Evolutionary conservation across 2,113 vertebrate species (phyloP), one percentile per base, ranked within the genome.

Genomic region (Vimba vimba): DNA sequence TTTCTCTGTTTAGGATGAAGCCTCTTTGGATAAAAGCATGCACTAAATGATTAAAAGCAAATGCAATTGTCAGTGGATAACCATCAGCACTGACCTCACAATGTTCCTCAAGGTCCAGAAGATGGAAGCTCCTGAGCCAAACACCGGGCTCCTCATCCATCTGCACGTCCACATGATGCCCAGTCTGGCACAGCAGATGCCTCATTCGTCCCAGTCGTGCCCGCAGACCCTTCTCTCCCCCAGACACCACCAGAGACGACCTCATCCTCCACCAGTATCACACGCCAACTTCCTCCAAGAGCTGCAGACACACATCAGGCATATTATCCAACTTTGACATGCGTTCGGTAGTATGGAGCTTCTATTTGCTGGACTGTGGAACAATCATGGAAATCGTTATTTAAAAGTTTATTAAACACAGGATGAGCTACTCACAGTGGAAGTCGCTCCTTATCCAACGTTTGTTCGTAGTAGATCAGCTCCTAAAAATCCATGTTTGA

Each of bases 81-180:
- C 12, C 47, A 45, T 47, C 74, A 57, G 25, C 12, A 36, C 93
- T 92, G 69, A 95, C 94, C 89, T 93, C 87, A 84, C 10, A 47
- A 21, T 81, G 82, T 23, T 88, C 84, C 8, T 93, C 92, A 0
- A 89, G 88, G 85, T 93, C 92, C 86, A 94, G 69, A 17, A 86
- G 27, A 81, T 94, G 92, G 89, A 95, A 95, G 89, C 93, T 90
- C 27, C 90, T 92, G n/a, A 95, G 93, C 91, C 93, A 94, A 64
- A 95, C 90, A 1, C 93, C 91, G 0, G 91, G 90, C 83, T 93
- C 90, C 1, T 81, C 89, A 88, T 94, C 89, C 59, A 36, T 88
- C 85, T 92, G 91, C 50, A 89, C 19, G 8, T 90, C 90, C 85
- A 79, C 85, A 1, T 86, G 74, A 23, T 79, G 88, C 64, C 39